Conservation (phyloP, 2,797 vertebrate species). For the Luscinia megarhynchos region DNA sequence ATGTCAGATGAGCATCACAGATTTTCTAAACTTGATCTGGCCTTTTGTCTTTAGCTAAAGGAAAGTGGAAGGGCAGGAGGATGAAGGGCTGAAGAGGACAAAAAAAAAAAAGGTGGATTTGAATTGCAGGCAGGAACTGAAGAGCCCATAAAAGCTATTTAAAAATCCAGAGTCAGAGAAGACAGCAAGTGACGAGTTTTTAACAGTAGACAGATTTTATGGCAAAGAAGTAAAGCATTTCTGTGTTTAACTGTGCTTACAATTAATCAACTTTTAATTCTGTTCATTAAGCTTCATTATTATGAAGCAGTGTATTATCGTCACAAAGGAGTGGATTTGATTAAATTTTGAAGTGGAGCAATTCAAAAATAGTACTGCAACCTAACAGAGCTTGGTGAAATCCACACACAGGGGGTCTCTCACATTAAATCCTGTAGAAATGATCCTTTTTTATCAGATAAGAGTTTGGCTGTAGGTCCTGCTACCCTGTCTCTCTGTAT, state of each 20-base stretch:
- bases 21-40: not conserved
- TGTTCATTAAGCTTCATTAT: conserved; percentile 67
- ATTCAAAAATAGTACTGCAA: conserved; percentile 9
- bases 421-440: not conserved
- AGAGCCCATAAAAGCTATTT: not conserved
- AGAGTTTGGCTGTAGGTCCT: not conserved
- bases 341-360: conserved; percentile 51
- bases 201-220: conserved; percentile 57
- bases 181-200: conserved; percentile 3
- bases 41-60: not conserved
- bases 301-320: conserved; percentile 30
- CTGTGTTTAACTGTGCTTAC: conserved; percentile 65
- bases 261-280: conserved; percentile 73
- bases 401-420: not conserved
- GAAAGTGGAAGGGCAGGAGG: not conserved
- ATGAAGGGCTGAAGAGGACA: not conserved
- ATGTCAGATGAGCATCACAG: not conserved
- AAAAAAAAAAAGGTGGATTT: not conserved
- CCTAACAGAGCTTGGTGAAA: not conserved
- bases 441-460: not conserved
- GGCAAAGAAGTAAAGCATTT: conserved; percentile 22
- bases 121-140: not conserved
- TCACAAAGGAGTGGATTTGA: conserved; percentile 60
- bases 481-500: not conserved
- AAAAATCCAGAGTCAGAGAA: conserved; percentile 6